Evolutionary conservation across 1,140 invertebrate species (phyloP), one percentile per base, ranked within the genome.

Genomic region (Liolophura sinensis): DNA sequence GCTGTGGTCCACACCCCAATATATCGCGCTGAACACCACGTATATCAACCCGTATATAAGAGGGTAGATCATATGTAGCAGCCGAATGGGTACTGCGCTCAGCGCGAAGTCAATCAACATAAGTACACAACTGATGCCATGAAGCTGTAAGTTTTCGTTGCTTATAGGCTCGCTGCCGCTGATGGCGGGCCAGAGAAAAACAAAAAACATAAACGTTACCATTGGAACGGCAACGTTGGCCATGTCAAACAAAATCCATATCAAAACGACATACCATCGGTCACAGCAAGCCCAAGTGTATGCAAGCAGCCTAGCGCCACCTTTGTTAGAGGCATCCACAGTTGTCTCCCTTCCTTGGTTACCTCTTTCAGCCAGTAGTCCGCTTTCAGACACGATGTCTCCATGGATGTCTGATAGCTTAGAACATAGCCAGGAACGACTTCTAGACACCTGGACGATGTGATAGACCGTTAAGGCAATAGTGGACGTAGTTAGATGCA

Each of bases 151-250:
- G 55, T 79, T 78, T 11, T 65, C 68, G 54, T 68, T 52, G 24
- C 47, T 47, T 0, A 57, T 62, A 40, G 31, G 31, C 11, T 20
- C 11, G 0, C 40, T 20, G 12, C 31, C 52, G 22, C 67, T 31
- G 5, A 71, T 46, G 0, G 40, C 5, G 14, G 71, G 76, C 60
- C 63, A 73, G 18, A 81, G 68, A n/a, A 73, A 62, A 16, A 56
- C 54, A 57, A 74, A 81, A 54, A 78, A 81, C 6, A 77, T 66
- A 0, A 77, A 27, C 0, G 74, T 76, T 18, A 81, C 76, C 58
- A 78, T 70, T 22, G 78, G 27, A 16, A 71, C 72, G 14, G 61
- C 72, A 24, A 54, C 59, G 24, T 70, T 73, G 0, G 67, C 70
- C 14, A 70, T 55, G 31, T 40, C 31, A 56, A 73, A 74, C 20